Base-by-base conservation (phyloP, 2,113 vertebrate species). In the Rhagologus leucostigma region DNA sequence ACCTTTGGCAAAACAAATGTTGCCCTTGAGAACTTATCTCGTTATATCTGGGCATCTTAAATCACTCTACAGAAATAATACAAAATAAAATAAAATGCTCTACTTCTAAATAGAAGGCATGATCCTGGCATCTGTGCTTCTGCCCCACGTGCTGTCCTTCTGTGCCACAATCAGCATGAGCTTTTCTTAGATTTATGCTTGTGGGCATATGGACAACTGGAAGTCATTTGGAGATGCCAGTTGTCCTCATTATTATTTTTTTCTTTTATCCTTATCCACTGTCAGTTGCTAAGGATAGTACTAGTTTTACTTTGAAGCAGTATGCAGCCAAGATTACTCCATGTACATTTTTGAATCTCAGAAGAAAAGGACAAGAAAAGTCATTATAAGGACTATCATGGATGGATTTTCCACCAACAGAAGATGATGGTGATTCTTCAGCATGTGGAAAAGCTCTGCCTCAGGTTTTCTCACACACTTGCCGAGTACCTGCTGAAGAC, bases 141-240 rank as follows among this genome's bases (percentile, higher is more conserved):
- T 95, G 90, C 94, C 96, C 80, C 80, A 85, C 96, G 96, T 95
- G 75, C 62, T 95, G 50, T 96, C 96, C 87, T 95, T 91, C 78
- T 94, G 90, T 95, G 84, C 88, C 75, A 74, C 90, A 97, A 77
- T 97, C 94, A 97, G 92, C 73, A 83, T 56, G 93, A 91, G 89
- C 62, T 97, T 98, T 95, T 90, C 95, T 95, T 97, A 96, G 92
- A 89, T 92, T 93, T 94, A 27, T 94, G 96, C 93, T 92, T 85
- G 41, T 77, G 95, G 93, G 91, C 95, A 91, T 91, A 67, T 70
- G 92, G 95, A 80, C 93, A 97, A 97, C 83, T 97, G 89, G 91
- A 97, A 97, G 89, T 86, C 90, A 87, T 95, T 97, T 93, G 86
- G 91, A 91, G 60, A 92, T 91, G 89, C 82, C 93, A 89, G 87